Evolutionary conservation across 2,113 vertebrate genomes (phyloP).

Genomic region (Hippotragus niger): DNA sequence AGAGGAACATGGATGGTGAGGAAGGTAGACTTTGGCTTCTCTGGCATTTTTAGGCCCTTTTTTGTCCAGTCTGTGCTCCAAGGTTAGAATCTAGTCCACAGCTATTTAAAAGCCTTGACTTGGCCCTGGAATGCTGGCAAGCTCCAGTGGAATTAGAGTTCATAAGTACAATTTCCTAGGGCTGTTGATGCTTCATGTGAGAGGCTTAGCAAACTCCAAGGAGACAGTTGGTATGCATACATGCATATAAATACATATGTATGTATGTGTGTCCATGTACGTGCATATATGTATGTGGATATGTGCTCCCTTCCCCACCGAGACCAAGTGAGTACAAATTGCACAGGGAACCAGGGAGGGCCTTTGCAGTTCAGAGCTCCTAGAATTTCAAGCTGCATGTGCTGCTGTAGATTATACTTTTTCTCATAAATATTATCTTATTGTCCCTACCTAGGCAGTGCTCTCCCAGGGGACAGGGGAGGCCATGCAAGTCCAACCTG

Average conservation of each 20-base stretch:
- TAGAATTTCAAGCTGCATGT: slow-evolving; percentile 10
- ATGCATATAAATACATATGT: not conserved
- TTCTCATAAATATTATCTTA: slow-evolving; percentile 57
- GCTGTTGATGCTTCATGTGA: slow-evolving; percentile 28
- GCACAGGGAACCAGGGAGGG: not conserved
- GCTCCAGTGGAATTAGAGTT: not conserved
- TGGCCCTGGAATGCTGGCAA: slow-evolving; percentile 14
- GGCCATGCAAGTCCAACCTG: slow-evolving; percentile 37
- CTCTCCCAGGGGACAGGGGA: slow-evolving; percentile 45
- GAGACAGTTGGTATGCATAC: not conserved
- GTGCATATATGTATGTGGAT: not conserved
- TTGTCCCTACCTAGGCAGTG: slow-evolving; percentile 19
- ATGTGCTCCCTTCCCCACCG: not conserved
- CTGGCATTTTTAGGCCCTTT: not conserved
- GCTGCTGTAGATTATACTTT: not conserved
- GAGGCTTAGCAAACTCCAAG: slow-evolving; percentile 15
- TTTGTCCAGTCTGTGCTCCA: not conserved
- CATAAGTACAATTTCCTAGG: slow-evolving; percentile 19
- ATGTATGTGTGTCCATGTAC: not conserved
- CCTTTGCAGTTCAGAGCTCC: slow-evolving; percentile 5
- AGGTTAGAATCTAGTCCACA: slow-evolving; percentile 15
- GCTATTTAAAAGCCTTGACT: slow-evolving; percentile 42
- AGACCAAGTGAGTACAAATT: not conserved
- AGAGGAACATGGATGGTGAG: not conserved
- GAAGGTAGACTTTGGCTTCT: not conserved